A percentile compares a stretch with the other conserved stretches of the same genome.
These are phyloP conservation scores for Cephalopholis sonnerati DNA, from an alignment of 2,113 vertebrate genomes.

Conservation along the genomic window DNA sequence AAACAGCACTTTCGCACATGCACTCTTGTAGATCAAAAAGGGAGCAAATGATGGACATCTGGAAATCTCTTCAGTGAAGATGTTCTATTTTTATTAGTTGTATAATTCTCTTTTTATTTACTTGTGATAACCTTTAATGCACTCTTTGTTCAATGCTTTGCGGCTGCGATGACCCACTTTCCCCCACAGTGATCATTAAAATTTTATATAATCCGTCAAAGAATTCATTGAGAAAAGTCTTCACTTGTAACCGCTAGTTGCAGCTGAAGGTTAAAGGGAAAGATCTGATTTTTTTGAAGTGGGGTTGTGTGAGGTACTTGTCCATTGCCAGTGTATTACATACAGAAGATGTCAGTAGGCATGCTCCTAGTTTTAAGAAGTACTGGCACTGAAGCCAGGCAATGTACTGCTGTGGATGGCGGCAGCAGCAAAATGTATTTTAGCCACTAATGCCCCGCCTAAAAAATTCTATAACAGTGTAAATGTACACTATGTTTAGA, in stretches of 20 bases:
- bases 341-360: too few species aligned
- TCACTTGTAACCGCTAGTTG: conserved; percentile 46
- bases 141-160: conserved; percentile 59
- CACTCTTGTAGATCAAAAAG: conserved; percentile 4
- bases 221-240: conserved; percentile 45
- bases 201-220: conserved; percentile 68
- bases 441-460: too few species aligned
- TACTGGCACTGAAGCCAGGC: too few species aligned
- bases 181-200: conserved; percentile 63
- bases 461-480: too few species aligned
- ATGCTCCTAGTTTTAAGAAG: too few species aligned
- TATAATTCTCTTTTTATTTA: conserved; percentile 37
- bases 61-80: conserved; percentile 11
- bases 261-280: conserved; percentile 24
- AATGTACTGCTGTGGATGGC: too few species aligned
- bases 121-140: conserved; percentile 58
- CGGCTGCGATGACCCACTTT: conserved; percentile 64
- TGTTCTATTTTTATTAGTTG: conserved; percentile 23
- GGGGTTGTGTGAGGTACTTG: too few species aligned
- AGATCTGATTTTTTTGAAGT: too few species aligned
- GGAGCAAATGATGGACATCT: conserved; percentile 37
- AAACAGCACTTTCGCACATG: conserved; percentile 33
- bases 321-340: too few species aligned
- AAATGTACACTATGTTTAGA: too few species aligned
- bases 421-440: too few species aligned